Base-by-base conservation (phyloP, 2,888 invertebrate genomes). In the Nematopogon swammerdamellus region DNA sequence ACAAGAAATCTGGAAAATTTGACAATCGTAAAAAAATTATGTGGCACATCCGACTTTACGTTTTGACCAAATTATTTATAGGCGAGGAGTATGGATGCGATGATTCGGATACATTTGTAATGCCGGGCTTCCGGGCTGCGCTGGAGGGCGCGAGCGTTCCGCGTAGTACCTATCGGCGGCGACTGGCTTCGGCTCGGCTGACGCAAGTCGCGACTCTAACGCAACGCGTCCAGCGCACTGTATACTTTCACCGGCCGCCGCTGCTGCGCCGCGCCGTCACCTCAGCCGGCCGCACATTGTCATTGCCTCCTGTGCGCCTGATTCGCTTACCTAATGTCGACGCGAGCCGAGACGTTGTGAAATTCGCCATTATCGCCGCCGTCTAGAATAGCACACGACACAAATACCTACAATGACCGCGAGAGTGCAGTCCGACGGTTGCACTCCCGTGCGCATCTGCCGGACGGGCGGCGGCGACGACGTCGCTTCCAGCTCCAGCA, bases 201-300 rank as follows among this genome's bases (percentile, higher is more conserved):
- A 46, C 46, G 46, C 46, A 46, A 46, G 20, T 18, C 46, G 8
- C n/a, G 4, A n/a, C 45, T 19, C 18, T 20, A 45, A 45, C 46
- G 20, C 20, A 46, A 29, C 16, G 46, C 18, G 25, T 29, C 25
- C 20, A 20, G 25, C 46, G 18, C 18, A 59, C 58, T 59, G 61
- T 60, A 65, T 68, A 73, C 73, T 74, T 75, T 75, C 73, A 73
- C 72, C n/a, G n/a, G n/a, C n/a, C n/a, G n/a, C n/a, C n/a, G n/a
- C n/a, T n/a, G n/a, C n/a, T n/a, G n/a, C n/a, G n/a, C n/a, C 67
- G 56, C 60, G 55, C 60, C 51, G 57, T 57, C 59, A 53, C 54
- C 52, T 60, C 59, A 8, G 16, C 18, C 10, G 63, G 60, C 63
- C 60, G 62, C 64, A 68, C 68, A 72, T 71, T 73, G 69, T 70